A percentile compares a stretch with the other conserved stretches of the same genome.
Conservation (phyloP, 2,888 invertebrate species). For the Hydrotaea cyrtoneurina region DNA sequence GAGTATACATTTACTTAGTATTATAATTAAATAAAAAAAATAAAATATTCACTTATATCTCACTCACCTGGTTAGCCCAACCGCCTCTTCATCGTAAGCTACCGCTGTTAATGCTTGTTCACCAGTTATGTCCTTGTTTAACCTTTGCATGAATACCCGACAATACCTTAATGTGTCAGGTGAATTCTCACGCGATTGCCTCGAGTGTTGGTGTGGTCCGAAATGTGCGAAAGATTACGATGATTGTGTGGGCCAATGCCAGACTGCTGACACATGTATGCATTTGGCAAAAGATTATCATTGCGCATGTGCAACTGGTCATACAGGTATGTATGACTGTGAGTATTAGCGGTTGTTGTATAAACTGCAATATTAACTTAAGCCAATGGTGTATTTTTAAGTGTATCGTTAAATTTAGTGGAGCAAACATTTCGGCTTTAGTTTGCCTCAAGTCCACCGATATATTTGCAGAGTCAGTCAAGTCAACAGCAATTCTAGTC, state of each 20-base stretch:
- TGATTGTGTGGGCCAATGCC: conserved; percentile 93
- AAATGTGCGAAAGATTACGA: conserved; percentile 94
- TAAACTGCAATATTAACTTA: too few species aligned
- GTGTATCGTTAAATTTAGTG: not conserved
- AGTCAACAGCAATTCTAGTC: not conserved
- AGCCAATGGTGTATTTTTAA: not conserved
- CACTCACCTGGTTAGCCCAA: too few species aligned
- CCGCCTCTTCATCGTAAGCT: conserved; percentile 57
- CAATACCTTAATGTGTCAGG: conserved; percentile 92
- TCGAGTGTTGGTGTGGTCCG: conserved; percentile 94
- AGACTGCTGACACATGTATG: conserved; percentile 94
- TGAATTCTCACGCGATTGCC: conserved; percentile 91
- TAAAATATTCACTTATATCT: too few species aligned
- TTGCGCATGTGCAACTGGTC: conserved; percentile 94
- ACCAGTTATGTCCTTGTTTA: conserved; percentile 73
- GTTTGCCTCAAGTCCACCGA: too few species aligned
- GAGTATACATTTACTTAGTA: too few species aligned
- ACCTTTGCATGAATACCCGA: conserved; percentile 93
- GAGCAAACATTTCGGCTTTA: too few species aligned
- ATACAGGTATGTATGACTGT: conserved; percentile 83
- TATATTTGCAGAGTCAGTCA: too few species aligned
- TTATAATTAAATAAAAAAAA: too few species aligned
- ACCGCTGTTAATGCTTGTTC: conserved; percentile 68
- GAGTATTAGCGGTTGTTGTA: not conserved
- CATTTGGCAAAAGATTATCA: conserved; percentile 95